Percentiles rank a stretch among this genome's conserved stretches.
Conservation (phyloP, 2,113 vertebrate species). For the Colius striatus region DNA sequence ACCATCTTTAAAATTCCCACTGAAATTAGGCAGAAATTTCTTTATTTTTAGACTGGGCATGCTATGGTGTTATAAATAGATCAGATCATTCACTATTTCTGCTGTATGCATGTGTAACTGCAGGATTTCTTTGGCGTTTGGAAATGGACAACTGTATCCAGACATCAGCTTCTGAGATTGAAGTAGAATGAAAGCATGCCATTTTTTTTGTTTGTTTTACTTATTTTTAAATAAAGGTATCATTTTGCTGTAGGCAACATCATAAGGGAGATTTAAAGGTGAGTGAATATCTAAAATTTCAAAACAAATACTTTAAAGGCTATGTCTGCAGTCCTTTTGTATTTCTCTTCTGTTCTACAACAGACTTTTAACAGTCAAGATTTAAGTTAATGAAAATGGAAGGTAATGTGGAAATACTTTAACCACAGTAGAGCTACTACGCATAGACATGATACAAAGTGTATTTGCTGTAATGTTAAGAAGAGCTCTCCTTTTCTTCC, state of each 20-base stretch:
- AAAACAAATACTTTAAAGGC: neutral
- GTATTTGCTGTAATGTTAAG: neutral
- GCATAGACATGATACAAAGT: neutral
- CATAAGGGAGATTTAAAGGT: neutral
- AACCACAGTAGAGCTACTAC: neutral
- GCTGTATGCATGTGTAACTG: neutral
- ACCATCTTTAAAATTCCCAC: neutral
- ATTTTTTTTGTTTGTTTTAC: neutral
- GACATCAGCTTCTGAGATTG: neutral
- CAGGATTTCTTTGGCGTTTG: neutral
- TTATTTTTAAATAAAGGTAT: neutral
- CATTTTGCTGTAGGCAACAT: neutral
- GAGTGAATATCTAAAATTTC: neutral
- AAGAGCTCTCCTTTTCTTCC: neutral
- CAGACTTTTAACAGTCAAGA: neutral
- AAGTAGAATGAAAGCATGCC: neutral
- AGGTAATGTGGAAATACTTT: neutral
- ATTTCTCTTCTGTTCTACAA: neutral
- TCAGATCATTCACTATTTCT: neutral
- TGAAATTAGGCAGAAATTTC: neutral
- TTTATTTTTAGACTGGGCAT: neutral
- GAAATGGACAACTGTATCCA: neutral
- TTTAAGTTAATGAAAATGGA: neutral
- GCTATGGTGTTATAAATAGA: neutral
- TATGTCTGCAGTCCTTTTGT: neutral